These are phyloP conservation scores for Heliconius hortense DNA, from an alignment of 2,888 invertebrate species.

Conservation along the genomic window DNA sequence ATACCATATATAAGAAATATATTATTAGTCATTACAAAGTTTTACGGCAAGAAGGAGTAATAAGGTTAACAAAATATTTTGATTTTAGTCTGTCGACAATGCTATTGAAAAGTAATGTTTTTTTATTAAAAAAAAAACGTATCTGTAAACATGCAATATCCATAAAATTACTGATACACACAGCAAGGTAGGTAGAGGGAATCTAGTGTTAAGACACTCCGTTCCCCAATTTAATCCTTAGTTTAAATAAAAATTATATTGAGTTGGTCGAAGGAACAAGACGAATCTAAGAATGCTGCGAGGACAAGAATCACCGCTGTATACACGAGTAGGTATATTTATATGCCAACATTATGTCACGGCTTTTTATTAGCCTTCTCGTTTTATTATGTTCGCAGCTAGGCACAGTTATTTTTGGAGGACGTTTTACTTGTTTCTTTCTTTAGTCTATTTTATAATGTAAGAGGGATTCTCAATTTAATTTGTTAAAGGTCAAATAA, in stretches of 20 bases:
- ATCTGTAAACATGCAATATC: too few species aligned
- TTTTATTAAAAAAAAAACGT: neutral
- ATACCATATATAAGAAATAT: too few species aligned
- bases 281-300: conserved; percentile 28
- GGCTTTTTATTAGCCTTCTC: conserved; percentile 55
- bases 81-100: neutral
- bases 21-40: neutral
- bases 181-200: too few species aligned
- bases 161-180: too few species aligned
- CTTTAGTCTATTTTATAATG: conserved; percentile 63
- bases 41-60: neutral
- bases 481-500: neutral
- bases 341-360: conserved; percentile 52
- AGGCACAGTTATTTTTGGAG: conserved; percentile 67
- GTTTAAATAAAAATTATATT: neutral
- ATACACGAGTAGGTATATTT: neutral
- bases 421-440: conserved; percentile 53
- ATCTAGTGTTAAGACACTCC: too few species aligned
- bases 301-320: conserved; percentile 31
- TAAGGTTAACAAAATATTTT: neutral
- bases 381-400: conserved; percentile 64
- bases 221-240: neutral
- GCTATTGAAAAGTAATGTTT: neutral
- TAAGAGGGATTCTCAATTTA: conserved; percentile 40
- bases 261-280: neutral